Conservation (phyloP, 30 jellyfish, hydroid and myxozoan genomes). For the Nemopilema nomurai region DNA sequence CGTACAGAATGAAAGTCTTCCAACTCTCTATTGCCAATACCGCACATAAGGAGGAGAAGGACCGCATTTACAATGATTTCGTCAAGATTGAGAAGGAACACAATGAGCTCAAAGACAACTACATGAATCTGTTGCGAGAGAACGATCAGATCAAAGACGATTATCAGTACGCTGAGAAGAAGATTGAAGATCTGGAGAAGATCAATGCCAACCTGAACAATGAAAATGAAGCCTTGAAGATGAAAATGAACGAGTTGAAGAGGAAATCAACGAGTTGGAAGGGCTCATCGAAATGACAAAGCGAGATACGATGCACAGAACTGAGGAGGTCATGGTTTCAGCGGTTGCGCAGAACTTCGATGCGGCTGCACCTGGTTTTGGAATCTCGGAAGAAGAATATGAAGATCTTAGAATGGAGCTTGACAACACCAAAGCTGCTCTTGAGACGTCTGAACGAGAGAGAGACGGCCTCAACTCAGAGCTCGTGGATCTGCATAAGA, state of each 20-base stretch:
- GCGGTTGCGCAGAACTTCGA: conserved; percentile 60
- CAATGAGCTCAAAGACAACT: conserved; percentile 77
- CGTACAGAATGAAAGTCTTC: conserved; percentile 60
- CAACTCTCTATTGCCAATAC: conserved; percentile 60
- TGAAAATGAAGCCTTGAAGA: conserved; percentile 73
- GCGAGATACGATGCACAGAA: conserved; percentile 53
- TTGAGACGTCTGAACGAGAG: conserved; percentile 80
- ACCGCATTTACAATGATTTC: conserved; percentile 63
- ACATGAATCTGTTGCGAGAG: conserved; percentile 74
- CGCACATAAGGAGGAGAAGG: conserved; percentile 89
- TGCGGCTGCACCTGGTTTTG: conserved; percentile 54
- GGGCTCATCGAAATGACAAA: conserved; percentile 44
- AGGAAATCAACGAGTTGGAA: conserved; percentile 76
- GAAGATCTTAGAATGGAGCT: conserved; percentile 73
- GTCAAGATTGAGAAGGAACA: conserved; percentile 69
- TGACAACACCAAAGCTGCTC: conserved; percentile 63
- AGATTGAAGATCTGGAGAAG: conserved; percentile 79
- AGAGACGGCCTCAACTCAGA: conserved; percentile 77
- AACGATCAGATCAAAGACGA: conserved; percentile 75
- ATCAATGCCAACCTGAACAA: conserved; percentile 68
- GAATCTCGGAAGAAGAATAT: conserved; percentile 63
- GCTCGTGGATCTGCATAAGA: conserved; percentile 76
- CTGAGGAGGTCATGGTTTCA: conserved; percentile 68
- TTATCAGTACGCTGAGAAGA: conserved; percentile 64
- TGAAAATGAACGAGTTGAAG: conserved; percentile 57